phyloP scores from a whole-genome alignment of 2,888 invertebrate genomes.

The Drosophila yooni region DNA sequence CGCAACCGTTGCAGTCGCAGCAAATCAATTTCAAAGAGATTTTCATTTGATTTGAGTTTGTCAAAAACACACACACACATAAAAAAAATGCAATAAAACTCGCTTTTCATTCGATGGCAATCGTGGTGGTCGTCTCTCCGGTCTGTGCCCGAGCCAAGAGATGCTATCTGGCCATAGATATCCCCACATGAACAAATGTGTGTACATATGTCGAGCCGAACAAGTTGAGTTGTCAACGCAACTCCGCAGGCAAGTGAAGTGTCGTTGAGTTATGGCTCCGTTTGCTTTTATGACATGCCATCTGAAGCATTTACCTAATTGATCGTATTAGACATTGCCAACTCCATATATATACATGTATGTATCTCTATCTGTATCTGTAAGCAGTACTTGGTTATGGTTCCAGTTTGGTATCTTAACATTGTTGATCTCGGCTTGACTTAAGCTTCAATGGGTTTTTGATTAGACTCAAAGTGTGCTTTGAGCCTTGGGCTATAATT shows the following conservation, averaged over 20 bases:
- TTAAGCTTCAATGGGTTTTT: not conserved
- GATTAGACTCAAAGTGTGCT: not conserved
- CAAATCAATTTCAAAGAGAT: constrained; percentile 73
- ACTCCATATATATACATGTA: not conserved
- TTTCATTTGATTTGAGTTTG: constrained; percentile 72
- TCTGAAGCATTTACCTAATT: constrained; percentile 63
- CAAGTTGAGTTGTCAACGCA: constrained; percentile 79
- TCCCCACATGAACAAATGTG: constrained; percentile 1
- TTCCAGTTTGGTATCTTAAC: not conserved
- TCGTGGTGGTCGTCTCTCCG: constrained; percentile 51
- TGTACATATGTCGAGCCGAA: constrained; percentile 62
- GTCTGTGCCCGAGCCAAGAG: constrained; percentile 19
- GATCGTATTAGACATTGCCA: constrained; percentile 55
- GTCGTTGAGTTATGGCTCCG: constrained; percentile 70
- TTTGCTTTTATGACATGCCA: constrained; percentile 44
- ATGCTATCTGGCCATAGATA: constrained; percentile 54
- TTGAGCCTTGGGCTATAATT: not conserved
- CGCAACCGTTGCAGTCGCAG: constrained; percentile 45
- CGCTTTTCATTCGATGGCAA: constrained; percentile 19
- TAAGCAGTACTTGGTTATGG: not conserved
- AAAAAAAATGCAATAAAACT: constrained; percentile 13
- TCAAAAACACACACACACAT: constrained; percentile 21
- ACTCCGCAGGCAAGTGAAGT: constrained; percentile 67
- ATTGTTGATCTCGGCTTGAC: not conserved
- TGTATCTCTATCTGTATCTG: not conserved